These are phyloP conservation scores for Gymnorhina tibicen DNA, from an alignment of 2,113 vertebrate species.

Conservation along the genomic window DNA sequence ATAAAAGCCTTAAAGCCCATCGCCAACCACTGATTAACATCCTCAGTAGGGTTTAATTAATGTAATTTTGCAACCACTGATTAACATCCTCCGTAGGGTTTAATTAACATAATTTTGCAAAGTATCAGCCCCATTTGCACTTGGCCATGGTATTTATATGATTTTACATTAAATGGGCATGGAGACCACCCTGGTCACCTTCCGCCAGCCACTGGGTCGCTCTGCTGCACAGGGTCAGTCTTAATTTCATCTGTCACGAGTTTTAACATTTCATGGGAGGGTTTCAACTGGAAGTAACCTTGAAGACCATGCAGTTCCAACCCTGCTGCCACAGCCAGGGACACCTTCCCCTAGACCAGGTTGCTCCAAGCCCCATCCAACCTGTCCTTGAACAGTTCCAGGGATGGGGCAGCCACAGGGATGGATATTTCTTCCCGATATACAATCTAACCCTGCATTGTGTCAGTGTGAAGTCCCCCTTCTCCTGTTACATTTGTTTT, in stretches of 20 bases:
- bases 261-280: not conserved
- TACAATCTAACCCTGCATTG: not conserved
- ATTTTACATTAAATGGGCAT: not conserved
- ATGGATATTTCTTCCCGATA: not conserved
- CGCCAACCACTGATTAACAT: not conserved
- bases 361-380: not conserved
- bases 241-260: accelerated
- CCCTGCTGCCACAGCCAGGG: accelerated
- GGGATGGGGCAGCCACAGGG: not conserved
- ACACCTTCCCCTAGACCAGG: not conserved
- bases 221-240: not conserved
- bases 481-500: not conserved
- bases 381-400: not conserved
- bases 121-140: not conserved
- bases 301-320: not conserved
- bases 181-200: not conserved
- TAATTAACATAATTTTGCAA: not conserved
- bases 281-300: not conserved
- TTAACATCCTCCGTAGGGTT: not conserved
- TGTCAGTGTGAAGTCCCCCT: not conserved
- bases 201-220: too few species aligned
- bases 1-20: not conserved
- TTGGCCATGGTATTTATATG: not conserved
- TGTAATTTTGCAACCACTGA: not conserved
- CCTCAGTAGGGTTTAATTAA: not conserved